Base-by-base conservation (phyloP, 2,888 invertebrate genomes). In the Caenorhabditis auriculariae region DNA sequence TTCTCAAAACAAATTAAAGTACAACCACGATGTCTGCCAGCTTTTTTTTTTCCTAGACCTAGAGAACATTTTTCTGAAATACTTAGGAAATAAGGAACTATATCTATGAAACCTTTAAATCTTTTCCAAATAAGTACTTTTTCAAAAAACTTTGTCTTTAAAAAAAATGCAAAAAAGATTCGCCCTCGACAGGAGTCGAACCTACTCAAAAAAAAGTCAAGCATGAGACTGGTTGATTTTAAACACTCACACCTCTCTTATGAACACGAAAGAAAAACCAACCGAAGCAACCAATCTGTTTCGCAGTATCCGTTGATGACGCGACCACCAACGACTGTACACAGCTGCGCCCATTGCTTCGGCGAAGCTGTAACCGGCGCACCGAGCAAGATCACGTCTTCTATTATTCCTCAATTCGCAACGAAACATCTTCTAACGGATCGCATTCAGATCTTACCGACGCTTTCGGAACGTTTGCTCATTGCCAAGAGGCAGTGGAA, bases 281-380 rank as follows among this genome's bases (percentile, higher is more conserved):
- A 77, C 82, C 87, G 86, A 60, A 88, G 81, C 48, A 88, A 81
- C 88, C 88, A 88, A 77, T 88, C 88, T 29, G 85, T 84, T 29
- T 86, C 86, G 76, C 87, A 87, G 79, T 87, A 88, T 35, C 88
- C 88, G 81, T 88, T 88, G 63, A 88, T 84, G 61, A 88, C 84
- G 62, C 86, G 84, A 1, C 88, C 88, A 48, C 87, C 85, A 0
- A 88, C 87, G 17, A 88, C 86, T 55, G 82, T 83, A 27, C 74
- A 72, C 26, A 82, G 64, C 47, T 74, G 66, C 19, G 58, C 56
- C 88, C 88, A 88, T 49, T 86, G 84, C 49, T 82, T 83, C 15
- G 84, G 78, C 60, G 85, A 84, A 17, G 86, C 87, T 2, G 87
- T 84, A 39, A 87, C 87, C 5, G 88, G 88, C 1, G 88, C 86